A percentile compares a stretch with the other conserved stretches of the same genome.
Conservation (phyloP, 2,888 invertebrate genomes). For the Rhingia campestris region DNA sequence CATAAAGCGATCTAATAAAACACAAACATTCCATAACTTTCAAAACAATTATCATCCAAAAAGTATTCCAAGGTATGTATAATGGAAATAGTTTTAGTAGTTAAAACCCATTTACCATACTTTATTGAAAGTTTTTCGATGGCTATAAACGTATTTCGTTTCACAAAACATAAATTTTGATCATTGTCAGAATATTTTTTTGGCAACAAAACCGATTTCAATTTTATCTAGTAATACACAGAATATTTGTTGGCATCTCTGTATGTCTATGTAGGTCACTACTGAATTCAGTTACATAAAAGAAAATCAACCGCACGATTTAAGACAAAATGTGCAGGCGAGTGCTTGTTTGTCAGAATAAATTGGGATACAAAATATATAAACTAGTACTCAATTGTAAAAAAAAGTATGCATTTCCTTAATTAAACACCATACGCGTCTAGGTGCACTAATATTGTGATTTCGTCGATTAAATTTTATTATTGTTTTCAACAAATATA, state of each 20-base stretch:
- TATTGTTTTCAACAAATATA: too few species aligned
- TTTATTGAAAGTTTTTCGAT: too few species aligned
- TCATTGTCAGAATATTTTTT: slow-evolving; percentile 34
- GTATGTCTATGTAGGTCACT: slow-evolving; percentile 54
- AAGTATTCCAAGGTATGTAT: neutral
- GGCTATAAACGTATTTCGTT: neutral
- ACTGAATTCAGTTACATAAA: slow-evolving; percentile 7
- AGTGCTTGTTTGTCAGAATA: neutral
- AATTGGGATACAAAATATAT: too few species aligned
- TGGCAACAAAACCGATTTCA: slow-evolving; percentile 37
- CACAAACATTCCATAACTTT: too few species aligned
- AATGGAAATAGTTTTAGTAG: neutral
- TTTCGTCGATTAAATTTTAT: too few species aligned
- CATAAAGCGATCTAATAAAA: too few species aligned
- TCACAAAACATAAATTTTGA: neutral
- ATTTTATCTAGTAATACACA: slow-evolving; percentile 34
- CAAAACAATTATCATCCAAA: too few species aligned
- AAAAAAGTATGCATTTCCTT: too few species aligned
- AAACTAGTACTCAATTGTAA: too few species aligned
- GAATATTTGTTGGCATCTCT: slow-evolving; percentile 42
- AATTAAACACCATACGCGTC: too few species aligned
- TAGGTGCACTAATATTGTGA: too few species aligned
- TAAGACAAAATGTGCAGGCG: neutral
- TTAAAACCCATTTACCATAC: neutral
- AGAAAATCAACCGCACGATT: neutral